Evolutionary conservation across 2,888 invertebrate genomes (phyloP), one percentile per base, ranked within the genome.

Genomic region (Drosophila nigricruria): DNA sequence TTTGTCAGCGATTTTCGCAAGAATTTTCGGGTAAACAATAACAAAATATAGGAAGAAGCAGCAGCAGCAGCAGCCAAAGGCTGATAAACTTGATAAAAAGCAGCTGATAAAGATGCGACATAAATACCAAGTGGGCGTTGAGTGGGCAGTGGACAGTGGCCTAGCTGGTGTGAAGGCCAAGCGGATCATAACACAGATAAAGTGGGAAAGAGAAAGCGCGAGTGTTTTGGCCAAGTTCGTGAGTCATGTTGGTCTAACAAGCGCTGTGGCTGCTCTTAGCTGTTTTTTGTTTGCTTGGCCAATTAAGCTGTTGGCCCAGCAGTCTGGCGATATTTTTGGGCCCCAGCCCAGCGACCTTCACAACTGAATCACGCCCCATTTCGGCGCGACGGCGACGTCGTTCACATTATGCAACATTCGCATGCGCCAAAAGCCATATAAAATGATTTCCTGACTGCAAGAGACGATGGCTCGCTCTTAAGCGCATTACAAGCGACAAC

Each of bases 361-460:
- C 8, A 20, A 50, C 61, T 70, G 79, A 81, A 52, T 81, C 81
- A 79, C 67, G 36, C 42, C 54, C 58, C 63, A 52, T 25, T 25
- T 66, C 40, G 54, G 23, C 62, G 70, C n/a, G n/a, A n/a, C n/a
- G n/a, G n/a, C n/a, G n/a, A n/a, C n/a, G n/a, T n/a, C n/a, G n/a
- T n/a, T n/a, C 47, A n/a, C 52, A 75, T 84, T 84, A 78, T 86
- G 84, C 73, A 83, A 86, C 76, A 69, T 60, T 62, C 49, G 62
- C 81, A 75, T 71, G 77, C 67, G 47, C 49, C 58, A 64, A 77
- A 85, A 81, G 82, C 85, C 82, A 82, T 79, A 84, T 62, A 82
- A 86, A 82, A 72, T 59, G 72, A 87, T 87, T 87, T 84, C 88
- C 84, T 82, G 73, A 66, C 52, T 61, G 50, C 40, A 57, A 62